Evolutionary conservation across 1,140 invertebrate genomes (phyloP), one percentile per base, ranked within the genome.

Genomic region (Lanistes nyassanus): DNA sequence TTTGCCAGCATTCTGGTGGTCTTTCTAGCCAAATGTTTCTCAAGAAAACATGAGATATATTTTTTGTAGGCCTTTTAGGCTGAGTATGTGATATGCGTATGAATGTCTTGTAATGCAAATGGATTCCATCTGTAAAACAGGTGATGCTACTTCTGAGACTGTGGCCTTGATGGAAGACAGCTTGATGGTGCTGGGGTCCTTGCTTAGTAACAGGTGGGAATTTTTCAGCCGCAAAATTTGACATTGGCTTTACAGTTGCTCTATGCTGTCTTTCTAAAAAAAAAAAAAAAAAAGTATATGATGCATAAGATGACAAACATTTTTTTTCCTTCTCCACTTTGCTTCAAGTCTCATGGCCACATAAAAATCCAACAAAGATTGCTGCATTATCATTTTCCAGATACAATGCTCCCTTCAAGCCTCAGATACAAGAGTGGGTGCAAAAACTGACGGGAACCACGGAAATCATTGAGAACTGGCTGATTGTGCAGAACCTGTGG

Each of bases 401-500:
- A 82, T 99, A 99, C 88, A 99, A 99, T 88, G 96, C 96, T n/a
- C 97, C 97, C 13, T 99, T 98, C 86, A 93, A 96, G 76, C 97
- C 97, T 84, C 95, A 97, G 89, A 98, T 99, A 80, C 96, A 98
- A 86, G 96, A 97, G 85, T 99, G 97, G 97, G 93, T 98, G 0
- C 93, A 93, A 69, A 96, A 99, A 88, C 89, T 99, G 60, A 96
- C 96, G 16, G 98, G 96, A 77, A 98, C 97, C 0, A 98, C 98
- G 87, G 97, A 99, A 89, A 97, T 98, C 79, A 90, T 99, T 69
- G 97, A 98, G 89, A 92, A 96, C 70, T 99, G 97, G 97, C 89
- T 99, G 2, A 90, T 98, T 19, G 97, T 98, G 0, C 97, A 99
- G 90, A 99, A 99, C 87, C 94, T 99, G 93, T 99, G 97, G 97